phyloP scores from a whole-genome alignment of 1,140 invertebrate species.

The Ceratina japonica region DNA sequence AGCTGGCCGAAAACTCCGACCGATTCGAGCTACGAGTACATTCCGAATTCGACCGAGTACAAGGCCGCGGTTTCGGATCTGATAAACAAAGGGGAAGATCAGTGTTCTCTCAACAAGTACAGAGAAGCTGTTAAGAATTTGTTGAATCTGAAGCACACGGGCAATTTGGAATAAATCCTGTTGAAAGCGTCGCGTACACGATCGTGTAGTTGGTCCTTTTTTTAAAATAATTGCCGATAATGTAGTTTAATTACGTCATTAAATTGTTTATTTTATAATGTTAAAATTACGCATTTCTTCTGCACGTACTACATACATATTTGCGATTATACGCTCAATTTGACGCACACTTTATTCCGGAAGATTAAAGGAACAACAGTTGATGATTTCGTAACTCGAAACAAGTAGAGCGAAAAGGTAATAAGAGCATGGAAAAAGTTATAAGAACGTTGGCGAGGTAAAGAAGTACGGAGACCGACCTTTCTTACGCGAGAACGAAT shows the following conservation, averaged over 20 bases:
- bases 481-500: too few species aligned
- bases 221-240: too few species aligned
- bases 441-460: background rate
- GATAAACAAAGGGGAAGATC: constrained; percentile 88
- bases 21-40: constrained; percentile 77
- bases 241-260: too few species aligned
- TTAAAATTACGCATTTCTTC: too few species aligned
- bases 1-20: constrained; percentile 78
- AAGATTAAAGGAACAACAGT: background rate
- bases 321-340: background rate
- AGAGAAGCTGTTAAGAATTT: constrained; percentile 84
- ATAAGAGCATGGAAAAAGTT: background rate
- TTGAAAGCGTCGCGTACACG: too few species aligned
- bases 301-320: too few species aligned
- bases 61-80: constrained; percentile 84
- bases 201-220: too few species aligned
- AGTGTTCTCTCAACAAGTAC: constrained; percentile 84
- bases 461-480: background rate
- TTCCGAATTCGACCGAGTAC: constrained; percentile 82
- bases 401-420: constrained; percentile 34
- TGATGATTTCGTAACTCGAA: constrained; percentile 5
- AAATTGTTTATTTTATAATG: too few species aligned
- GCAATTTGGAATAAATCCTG: constrained; percentile 32
- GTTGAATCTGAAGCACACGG: constrained; percentile 78
- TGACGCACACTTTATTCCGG: background rate